Percentiles rank a stretch among this genome's conserved stretches.
Conservation (phyloP, 1,140 invertebrate genomes). For the Matsumurasca onukii region DNA sequence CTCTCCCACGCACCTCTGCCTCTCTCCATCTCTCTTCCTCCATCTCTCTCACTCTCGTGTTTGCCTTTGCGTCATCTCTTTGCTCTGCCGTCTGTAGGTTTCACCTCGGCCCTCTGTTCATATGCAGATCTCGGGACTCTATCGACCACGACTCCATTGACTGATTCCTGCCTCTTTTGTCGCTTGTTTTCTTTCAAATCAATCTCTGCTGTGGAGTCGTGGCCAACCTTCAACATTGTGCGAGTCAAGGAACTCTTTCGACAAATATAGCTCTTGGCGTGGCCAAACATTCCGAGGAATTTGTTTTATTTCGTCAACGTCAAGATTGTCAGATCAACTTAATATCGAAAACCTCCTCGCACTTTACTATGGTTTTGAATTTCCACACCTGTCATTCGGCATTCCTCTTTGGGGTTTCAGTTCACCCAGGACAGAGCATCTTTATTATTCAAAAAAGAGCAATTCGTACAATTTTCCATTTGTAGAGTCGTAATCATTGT, state of each 20-base stretch:
- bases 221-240: not conserved
- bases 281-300: not conserved
- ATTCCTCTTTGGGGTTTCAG: too few relatives aligned
- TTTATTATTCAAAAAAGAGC: too few relatives aligned
- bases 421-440: too few relatives aligned
- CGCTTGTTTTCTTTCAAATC: not conserved
- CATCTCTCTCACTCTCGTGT: not conserved
- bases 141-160: not conserved
- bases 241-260: not conserved
- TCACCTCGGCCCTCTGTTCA: not conserved
- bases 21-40: not conserved
- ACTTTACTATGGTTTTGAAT: too few relatives aligned
- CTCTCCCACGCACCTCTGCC: not conserved
- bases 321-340: not conserved
- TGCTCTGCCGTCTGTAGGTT: not conserved
- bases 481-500: too few relatives aligned
- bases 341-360: too few relatives aligned
- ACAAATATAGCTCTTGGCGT: not conserved
- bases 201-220: not conserved
- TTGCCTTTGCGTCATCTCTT: not conserved
- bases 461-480: too few relatives aligned
- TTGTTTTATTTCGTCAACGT: not conserved
- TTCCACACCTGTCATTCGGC: too few relatives aligned
- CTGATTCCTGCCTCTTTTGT: not conserved
- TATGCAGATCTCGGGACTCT: not conserved